Evolutionary conservation across 2,888 invertebrate species (phyloP).

Genomic region (Leptinotarsa juncta): DNA sequence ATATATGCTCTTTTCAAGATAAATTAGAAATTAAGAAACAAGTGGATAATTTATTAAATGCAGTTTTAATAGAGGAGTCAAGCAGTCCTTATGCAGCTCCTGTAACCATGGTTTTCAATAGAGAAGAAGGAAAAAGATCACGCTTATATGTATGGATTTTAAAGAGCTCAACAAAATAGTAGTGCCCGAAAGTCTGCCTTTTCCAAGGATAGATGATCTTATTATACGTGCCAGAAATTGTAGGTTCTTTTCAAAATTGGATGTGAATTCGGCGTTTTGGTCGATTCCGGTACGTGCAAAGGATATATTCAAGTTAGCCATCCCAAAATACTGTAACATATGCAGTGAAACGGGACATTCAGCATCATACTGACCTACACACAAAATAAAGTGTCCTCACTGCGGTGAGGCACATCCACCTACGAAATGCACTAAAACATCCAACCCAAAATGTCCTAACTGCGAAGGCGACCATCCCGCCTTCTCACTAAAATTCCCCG

Average conservation of each 20-base stretch:
- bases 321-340: no score
- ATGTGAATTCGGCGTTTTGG: constrained; percentile 36
- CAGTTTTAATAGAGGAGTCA: constrained; percentile 21
- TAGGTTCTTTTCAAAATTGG: constrained; percentile 28
- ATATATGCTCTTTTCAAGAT: constrained; percentile 26
- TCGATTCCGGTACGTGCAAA: constrained; percentile 22
- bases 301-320: constrained; percentile 28
- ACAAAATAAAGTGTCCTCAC: no score
- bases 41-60: constrained; percentile 1
- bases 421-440: no score
- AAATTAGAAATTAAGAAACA: constrained; percentile 15
- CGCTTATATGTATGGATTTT: no score
- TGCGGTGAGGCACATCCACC: no score
- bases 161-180: constrained; percentile 30
- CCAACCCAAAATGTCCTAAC: no score
- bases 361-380: no score
- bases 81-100: constrained; percentile 32
- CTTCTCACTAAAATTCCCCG: no score
- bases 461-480: no score
- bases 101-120: constrained; percentile 26
- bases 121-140: constrained; percentile 28
- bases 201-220: constrained; percentile 29
- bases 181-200: constrained; percentile 24
- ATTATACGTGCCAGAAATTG: constrained; percentile 19
- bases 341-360: no score